These are phyloP conservation scores for Harpagifer antarcticus DNA, from an alignment of 2,797 vertebrate species.

Conservation along the genomic window DNA sequence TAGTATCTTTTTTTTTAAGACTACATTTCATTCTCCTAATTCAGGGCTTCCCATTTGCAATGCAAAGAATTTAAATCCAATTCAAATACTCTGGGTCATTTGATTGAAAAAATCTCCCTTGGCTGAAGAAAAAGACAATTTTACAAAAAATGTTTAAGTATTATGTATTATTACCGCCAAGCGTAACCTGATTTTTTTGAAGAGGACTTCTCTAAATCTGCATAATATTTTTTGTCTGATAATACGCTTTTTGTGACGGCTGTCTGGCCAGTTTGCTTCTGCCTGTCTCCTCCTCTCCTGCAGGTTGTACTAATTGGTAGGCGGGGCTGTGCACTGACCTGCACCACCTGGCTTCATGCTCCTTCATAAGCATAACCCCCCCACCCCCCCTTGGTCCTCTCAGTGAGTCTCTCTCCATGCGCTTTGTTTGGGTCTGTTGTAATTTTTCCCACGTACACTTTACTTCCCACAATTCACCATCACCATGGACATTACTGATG, in stretches of 20 bases:
- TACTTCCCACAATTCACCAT: slow-evolving; percentile 1
- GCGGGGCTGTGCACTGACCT: background rate
- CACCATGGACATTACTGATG: background rate
- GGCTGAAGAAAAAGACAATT: too few relatives aligned
- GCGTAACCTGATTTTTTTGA: background rate
- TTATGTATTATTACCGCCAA: background rate
- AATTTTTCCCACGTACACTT: background rate
- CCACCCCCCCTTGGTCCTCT: background rate
- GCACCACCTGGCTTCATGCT: background rate
- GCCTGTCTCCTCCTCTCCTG: background rate
- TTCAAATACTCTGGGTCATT: background rate
- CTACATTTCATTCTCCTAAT: background rate
- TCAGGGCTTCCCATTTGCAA: background rate
- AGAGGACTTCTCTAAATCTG: background rate
- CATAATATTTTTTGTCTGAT: background rate
- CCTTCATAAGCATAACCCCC: background rate
- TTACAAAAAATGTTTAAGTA: too few relatives aligned
- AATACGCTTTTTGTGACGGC: background rate
- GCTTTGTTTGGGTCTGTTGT: background rate
- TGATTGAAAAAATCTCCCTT: too few relatives aligned
- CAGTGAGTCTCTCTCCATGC: background rate
- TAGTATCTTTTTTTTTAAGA: background rate
- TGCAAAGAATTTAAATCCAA: background rate
- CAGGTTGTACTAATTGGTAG: background rate
- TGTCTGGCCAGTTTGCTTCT: background rate